phyloP scores from a whole-genome alignment of 2,888 invertebrate species.

The Macaria liturata region DNA sequence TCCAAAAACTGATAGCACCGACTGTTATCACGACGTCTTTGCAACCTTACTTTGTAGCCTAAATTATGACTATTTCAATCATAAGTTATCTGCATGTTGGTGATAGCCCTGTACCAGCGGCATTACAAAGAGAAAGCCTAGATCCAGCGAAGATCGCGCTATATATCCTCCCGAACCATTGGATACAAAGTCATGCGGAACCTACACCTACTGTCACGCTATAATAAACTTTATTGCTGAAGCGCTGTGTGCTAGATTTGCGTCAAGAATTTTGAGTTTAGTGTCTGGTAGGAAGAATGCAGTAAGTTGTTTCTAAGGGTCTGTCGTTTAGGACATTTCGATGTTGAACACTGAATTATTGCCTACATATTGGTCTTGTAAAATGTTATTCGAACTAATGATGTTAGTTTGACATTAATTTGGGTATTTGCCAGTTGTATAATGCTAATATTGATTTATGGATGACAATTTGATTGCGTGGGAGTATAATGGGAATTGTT shows the following conservation, averaged over 20 bases:
- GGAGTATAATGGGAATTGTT: constrained; percentile 20
- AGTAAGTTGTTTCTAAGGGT: neutral
- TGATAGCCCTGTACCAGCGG: constrained; percentile 38
- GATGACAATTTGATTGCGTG: constrained; percentile 23
- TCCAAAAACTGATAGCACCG: no score
- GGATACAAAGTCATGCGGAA: constrained; percentile 30
- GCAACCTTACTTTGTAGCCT: no score
- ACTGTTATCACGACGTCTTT: no score
- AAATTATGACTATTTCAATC: no score
- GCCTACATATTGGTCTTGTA: constrained; percentile 39
- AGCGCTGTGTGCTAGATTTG: constrained; percentile 9
- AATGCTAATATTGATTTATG: constrained; percentile 35
- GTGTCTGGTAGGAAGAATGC: constrained; percentile 1
- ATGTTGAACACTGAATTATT: constrained; percentile 30
- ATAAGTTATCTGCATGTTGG: neutral
- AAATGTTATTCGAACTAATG: constrained; percentile 49
- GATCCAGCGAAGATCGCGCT: constrained; percentile 39
- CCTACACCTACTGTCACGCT: neutral
- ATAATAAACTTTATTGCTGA: neutral
- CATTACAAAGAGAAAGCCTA: constrained; percentile 40
- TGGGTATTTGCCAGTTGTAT: constrained; percentile 36
- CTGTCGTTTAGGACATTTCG: constrained; percentile 9
- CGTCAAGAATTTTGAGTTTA: constrained; percentile 29
- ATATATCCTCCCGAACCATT: constrained; percentile 34
- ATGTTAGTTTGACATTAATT: constrained; percentile 48